Conservation (phyloP, 2,888 invertebrate species). For the Xylota segnis region DNA sequence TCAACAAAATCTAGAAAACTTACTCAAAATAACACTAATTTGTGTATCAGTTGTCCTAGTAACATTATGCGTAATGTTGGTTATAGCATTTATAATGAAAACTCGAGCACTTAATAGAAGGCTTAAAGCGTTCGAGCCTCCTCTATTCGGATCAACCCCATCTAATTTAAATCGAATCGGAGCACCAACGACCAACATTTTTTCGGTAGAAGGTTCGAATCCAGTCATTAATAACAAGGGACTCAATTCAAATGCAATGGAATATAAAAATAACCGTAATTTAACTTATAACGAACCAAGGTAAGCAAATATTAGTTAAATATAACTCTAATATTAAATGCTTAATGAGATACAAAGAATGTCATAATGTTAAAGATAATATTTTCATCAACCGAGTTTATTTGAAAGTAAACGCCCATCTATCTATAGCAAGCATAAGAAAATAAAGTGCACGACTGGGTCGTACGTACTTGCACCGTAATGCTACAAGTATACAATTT, state of each 20-base stretch:
- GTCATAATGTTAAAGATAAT: too few species aligned
- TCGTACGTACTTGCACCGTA: too few species aligned
- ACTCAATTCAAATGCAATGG: slow-evolving; percentile 17
- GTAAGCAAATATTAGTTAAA: slow-evolving; percentile 39
- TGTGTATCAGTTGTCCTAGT: slow-evolving; percentile 86
- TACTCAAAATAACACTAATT: slow-evolving; percentile 86
- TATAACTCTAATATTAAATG: neutral
- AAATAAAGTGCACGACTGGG: too few species aligned
- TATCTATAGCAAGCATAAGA: too few species aligned
- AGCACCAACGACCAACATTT: slow-evolving; percentile 89
- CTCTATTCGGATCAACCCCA: slow-evolving; percentile 87
- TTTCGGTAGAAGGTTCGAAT: slow-evolving; percentile 89
- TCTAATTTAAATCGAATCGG: slow-evolving; percentile 85
- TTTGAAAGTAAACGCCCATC: too few species aligned
- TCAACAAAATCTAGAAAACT: slow-evolving; percentile 82
- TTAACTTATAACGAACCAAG: slow-evolving; percentile 64
- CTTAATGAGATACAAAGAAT: too few species aligned
- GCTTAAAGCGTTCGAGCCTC: slow-evolving; percentile 87
- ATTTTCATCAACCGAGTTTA: too few species aligned
- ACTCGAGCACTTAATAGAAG: slow-evolving; percentile 86
- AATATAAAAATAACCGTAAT: slow-evolving; percentile 20
- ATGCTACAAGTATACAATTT: too few species aligned
- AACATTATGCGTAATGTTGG: slow-evolving; percentile 85
- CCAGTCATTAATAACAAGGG: slow-evolving; percentile 87
- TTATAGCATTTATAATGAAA: slow-evolving; percentile 86